Base-by-base conservation (phyloP, 2,888 invertebrate species). In the Drosophila silvestris region DNA sequence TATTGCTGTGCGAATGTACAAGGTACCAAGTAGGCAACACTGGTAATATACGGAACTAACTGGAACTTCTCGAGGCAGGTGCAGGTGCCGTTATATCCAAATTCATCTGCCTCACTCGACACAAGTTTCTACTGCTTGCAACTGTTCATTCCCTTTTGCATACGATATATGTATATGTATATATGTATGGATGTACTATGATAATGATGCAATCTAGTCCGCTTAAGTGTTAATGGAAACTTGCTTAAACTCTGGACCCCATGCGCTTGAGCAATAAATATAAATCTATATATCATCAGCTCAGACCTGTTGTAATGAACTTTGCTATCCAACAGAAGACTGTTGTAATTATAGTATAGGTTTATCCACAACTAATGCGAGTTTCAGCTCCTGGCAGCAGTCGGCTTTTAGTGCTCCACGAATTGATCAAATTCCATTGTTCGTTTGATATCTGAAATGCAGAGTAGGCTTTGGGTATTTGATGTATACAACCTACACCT, bases 41-140 rank as follows among this genome's bases (percentile, higher is more conserved):
- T 32, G 41, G 68, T 57, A 65, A 47, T 61, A 56, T 62, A 61
- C 65, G 58, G 51, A 79, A 62, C 58, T 59, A 47, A 62, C 65
- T 61, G 50, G 22, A 51, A 54, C 35, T 74, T 53, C 53, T 39
- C 50, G 33, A 37, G 52, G 41, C 57, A 53, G 56, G 44, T 60
- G 37, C 44, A 44, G 56, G 39, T 61, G 63, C 41, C 50, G 32
- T 61, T 51, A 30, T 28, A 65, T 41, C 1, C 2, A 51, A 33
- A 71, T 47, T 16, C 22, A 22, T 16, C 22, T 47, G 32, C 47
- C 78, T 66, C 61, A 62, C 73, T 65, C 44, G 61, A 30, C 28
- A n/a, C 7, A 26, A 19, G 26, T 33, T 50, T 12, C 5, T 30
- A 3, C 39, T 44, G 28, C 30, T 32, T 32, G 30, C 14, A 47